Conservation (phyloP, 2,888 invertebrate species). For the Epinotia demarniana region DNA sequence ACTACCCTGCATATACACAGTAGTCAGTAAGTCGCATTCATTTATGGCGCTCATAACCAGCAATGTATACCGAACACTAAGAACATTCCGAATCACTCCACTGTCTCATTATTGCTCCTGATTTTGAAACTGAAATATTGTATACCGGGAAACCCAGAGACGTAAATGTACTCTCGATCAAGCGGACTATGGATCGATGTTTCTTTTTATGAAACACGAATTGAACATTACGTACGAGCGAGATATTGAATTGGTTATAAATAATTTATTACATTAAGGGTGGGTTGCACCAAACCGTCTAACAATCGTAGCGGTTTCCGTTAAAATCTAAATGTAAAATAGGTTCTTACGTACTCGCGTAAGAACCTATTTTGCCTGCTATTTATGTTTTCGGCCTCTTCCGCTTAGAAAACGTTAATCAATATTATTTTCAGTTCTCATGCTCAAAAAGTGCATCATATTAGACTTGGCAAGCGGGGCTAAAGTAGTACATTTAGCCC, state of each 20-base stretch:
- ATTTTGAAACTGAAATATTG: conserved; percentile 39
- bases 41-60: not conserved
- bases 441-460: too few species aligned
- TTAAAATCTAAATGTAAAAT: too few species aligned
- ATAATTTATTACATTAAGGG: not conserved
- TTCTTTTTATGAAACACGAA: not conserved
- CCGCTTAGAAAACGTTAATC: too few species aligned
- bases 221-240: not conserved
- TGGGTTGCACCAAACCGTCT: too few species aligned
- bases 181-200: not conserved
- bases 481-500: too few species aligned
- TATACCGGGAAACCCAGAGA: not conserved
- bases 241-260: not conserved
- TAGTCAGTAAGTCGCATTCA: not conserved
- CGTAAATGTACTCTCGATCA: not conserved
- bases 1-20: too few species aligned
- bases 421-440: too few species aligned
- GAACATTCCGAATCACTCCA: not conserved
- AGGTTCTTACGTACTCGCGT: too few species aligned
- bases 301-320: too few species aligned
- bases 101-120: conserved; percentile 34
- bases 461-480: too few species aligned
- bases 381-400: too few species aligned
- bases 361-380: too few species aligned
- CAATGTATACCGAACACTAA: conserved; percentile 2